Evolutionary conservation across 2,797 vertebrate species (phyloP), one percentile per base, ranked within the genome.

Genomic region (Distichodus sexfasciatus): DNA sequence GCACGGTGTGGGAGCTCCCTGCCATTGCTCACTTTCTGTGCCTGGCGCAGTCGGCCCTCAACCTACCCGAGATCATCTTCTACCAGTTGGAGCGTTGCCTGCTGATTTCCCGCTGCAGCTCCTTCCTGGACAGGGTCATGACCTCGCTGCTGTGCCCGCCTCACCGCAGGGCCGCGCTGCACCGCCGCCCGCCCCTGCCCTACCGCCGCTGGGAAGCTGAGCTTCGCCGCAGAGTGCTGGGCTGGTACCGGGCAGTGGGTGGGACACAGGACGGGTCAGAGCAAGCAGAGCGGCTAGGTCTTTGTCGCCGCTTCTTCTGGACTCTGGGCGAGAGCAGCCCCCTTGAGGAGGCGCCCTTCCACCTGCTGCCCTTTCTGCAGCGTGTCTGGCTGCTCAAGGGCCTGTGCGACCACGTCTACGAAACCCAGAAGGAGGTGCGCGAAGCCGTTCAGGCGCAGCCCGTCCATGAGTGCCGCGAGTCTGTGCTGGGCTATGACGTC

Each of bases 11-110:
- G 97, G 97, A 99, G 85, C 94, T 99, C 71, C 97, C 97, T 77
- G 95, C 97, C 67, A 94, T 99, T 48, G 97, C 96, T 4, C 97
- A 99, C 87, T 99, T 99, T 78, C 94, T 99, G 76, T 99, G 96
- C 85, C 92, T 99, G 82, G 96, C 97, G 53, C 96, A 99, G 78
- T 91, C 92, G 67, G 94, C 94, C 72, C 92, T 99, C 66, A 95
- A 96, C 84, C 93, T 99, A 66, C 97, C 97, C 10, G 97, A 99
- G 90, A 94, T 99, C 66, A 90, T 98, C 24, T 99, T 96, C 88
- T 98, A 94, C 59, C 97, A 99, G 84, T 87, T 99, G 75, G 97
- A 99, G 83, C 95, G 96, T 50, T 98, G 97, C 84, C 91, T 99
- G 82, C 83, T 99, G 60, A 97, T 99, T 94, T 96, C 97, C 51